These are phyloP conservation scores for Gallinago undulata DNA, from an alignment of 2,113 vertebrate species.

Conservation along the genomic window DNA sequence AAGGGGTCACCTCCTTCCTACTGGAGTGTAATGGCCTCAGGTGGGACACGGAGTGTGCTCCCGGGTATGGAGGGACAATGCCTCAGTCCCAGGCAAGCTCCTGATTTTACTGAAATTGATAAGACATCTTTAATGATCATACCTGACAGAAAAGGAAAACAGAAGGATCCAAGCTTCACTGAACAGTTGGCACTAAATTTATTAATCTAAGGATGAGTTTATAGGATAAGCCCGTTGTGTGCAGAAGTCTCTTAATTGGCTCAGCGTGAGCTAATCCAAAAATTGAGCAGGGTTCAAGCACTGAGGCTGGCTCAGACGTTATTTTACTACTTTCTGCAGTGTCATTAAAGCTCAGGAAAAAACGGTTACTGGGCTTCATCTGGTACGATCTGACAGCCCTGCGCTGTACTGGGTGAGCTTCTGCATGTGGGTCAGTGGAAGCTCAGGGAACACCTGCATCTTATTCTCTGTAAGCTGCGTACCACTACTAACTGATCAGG, in stretches of 20 bases:
- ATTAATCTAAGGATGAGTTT: background rate
- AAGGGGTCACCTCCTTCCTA: background rate
- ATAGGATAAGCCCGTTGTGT: background rate
- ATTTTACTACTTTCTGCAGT: background rate
- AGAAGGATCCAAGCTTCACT: background rate
- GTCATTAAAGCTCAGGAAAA: background rate
- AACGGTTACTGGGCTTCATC: background rate
- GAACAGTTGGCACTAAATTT: background rate
- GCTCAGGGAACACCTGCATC: background rate
- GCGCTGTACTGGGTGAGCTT: background rate
- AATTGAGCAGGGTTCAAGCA: background rate
- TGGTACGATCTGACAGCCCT: background rate
- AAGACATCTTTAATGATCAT: background rate
- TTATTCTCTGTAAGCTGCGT: background rate
- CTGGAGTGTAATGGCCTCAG: fast-evolving
- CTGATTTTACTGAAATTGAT: background rate
- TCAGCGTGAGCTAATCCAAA: background rate
- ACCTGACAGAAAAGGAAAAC: background rate
- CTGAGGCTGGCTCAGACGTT: background rate
- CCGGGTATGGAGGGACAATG: background rate
- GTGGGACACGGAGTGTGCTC: background rate
- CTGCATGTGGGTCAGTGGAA: background rate
- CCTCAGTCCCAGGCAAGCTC: background rate
- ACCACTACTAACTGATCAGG: background rate
- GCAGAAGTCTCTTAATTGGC: background rate